These are phyloP conservation scores for Promerops cafer DNA, from an alignment of 2,113 vertebrate species.

Conservation along the genomic window DNA sequence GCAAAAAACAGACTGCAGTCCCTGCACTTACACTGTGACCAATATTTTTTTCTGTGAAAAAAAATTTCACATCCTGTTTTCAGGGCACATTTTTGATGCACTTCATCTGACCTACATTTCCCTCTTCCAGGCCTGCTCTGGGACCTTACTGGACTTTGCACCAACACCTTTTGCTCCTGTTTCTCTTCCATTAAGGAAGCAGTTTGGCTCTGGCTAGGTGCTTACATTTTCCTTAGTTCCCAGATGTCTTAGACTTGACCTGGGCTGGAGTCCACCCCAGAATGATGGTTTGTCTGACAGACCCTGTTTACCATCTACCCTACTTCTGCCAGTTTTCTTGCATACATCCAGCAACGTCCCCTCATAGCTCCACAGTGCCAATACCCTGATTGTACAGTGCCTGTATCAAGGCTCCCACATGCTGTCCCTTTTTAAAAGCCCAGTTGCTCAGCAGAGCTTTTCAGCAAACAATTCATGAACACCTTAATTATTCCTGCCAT, in stretches of 20 bases:
- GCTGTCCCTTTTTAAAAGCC: neutral
- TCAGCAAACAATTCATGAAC: neutral
- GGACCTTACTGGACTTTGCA: neutral
- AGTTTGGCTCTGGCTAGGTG: neutral
- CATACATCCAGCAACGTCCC: neutral
- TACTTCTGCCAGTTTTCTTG: neutral
- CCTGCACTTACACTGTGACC: fast-evolving
- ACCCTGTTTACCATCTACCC: neutral
- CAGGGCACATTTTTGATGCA: neutral
- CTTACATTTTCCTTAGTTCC: neutral
- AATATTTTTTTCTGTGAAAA: neutral
- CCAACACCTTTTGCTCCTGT: neutral
- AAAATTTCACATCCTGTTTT: neutral
- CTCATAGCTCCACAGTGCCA: neutral
- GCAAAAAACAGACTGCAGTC: neutral
- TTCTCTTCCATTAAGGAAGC: neutral
- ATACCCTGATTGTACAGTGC: neutral
- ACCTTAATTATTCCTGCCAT: neutral
- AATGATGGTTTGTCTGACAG: neutral
- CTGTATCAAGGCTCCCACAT: neutral
- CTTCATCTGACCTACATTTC: neutral
- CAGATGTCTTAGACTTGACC: neutral
- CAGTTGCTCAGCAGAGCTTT: neutral
- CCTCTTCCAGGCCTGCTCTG: neutral
- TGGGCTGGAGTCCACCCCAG: neutral